A percentile compares a stretch with the other conserved stretches of the same genome.
Conservation (phyloP, 2,797 vertebrate genomes). For the Clamator glandarius region DNA sequence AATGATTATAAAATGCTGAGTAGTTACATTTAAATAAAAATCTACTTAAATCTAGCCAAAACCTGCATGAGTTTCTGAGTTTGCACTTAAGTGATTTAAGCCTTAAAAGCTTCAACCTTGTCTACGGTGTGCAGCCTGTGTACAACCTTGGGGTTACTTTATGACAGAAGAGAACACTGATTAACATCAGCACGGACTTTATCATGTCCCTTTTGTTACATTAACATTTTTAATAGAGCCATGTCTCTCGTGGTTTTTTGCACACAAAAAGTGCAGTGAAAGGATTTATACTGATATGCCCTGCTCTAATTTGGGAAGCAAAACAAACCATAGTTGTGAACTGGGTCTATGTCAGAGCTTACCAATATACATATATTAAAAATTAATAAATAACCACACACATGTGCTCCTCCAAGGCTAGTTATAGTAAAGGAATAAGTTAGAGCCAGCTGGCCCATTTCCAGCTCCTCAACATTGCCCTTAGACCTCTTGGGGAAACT, state of each 20-base stretch:
- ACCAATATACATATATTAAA: neutral
- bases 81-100: neutral
- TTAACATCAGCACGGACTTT: neutral
- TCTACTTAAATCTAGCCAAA: neutral
- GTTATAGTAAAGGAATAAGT: neutral
- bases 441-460: slow-evolving; percentile 6
- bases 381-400: slow-evolving; percentile 14
- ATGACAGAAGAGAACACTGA: neutral
- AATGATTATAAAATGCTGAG: slow-evolving; percentile 62
- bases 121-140: neutral
- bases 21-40: slow-evolving; percentile 41
- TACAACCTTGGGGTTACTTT: neutral
- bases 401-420: neutral
- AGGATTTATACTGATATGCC: neutral
- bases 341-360: neutral
- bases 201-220: neutral
- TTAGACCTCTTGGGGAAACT: slow-evolving; percentile 26
- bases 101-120: neutral
- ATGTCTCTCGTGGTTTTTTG: neutral
- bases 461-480: slow-evolving; percentile 13
- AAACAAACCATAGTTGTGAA: neutral
- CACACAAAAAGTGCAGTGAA: neutral
- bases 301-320: neutral
- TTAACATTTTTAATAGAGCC: neutral
- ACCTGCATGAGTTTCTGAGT: neutral